Evolutionary conservation across 1,140 invertebrate genomes (phyloP), one percentile per base, ranked within the genome.

Genomic region (Phocides pigmalion): DNA sequence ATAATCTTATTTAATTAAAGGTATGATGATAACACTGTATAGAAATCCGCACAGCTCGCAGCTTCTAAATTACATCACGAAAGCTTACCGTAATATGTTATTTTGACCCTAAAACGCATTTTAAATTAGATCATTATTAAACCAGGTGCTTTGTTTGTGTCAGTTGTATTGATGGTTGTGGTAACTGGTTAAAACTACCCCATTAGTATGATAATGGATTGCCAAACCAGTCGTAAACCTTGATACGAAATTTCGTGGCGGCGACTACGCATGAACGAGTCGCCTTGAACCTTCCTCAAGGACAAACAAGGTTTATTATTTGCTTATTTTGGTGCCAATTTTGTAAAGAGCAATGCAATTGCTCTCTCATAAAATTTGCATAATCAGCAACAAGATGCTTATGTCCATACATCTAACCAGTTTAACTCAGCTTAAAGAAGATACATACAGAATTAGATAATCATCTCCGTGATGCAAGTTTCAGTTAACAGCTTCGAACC

Each of bases 201-300:
- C 64, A 85, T 85, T 85, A 76, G 72, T 85, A 85, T 85, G 82
- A 78, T 87, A 84, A 84, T 81, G 64, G 73, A 75, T 76, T 80
- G 76, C 67, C 62, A 51, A 81, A 78, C 71, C 72, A 74, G 67
- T 74, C 74, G 76, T 70, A 74, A 82, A 73, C 68, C 70, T 63
- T 73, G 65, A 71, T 75, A 73, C 70, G 70, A 76, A 77, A 79
- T 72, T 77, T 77, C 69, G 75, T 76, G 59, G 68, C 65, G 67
- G 67, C 64, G 61, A 59, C 72, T 69, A 76, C 70, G 70, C 67
- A 69, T 66, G 67, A 64, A 69, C 61, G 53, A 59, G 32, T 81
- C 16, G 68, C 82, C 82, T 82, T 82, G 78, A 84, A 84, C 77
- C 68, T 70, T 65, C 41, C 41, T 64, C 72, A 79, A 82, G 81